phyloP scores from a whole-genome alignment of 2,113 vertebrate genomes.

The Melanerpes aurifrons region DNA sequence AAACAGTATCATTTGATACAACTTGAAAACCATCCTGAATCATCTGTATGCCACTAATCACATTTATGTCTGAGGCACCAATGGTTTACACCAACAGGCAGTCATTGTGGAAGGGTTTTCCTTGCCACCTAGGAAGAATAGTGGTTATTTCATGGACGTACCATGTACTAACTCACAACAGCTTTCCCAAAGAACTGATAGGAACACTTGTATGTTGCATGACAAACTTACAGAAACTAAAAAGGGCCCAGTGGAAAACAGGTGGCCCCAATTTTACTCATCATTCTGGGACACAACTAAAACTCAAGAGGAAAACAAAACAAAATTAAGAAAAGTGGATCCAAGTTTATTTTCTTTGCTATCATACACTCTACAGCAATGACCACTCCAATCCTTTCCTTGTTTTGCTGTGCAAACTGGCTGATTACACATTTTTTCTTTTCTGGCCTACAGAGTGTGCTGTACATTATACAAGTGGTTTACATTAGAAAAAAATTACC shows the following conservation, averaged over 20 bases:
- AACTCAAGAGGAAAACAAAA: slow-evolving; percentile 39
- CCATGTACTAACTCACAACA: slow-evolving; percentile 26
- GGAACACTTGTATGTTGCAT: neutral
- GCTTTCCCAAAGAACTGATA: slow-evolving; percentile 38
- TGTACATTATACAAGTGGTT: slow-evolving; percentile 37
- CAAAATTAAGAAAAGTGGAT: slow-evolving; percentile 28
- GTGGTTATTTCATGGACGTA: neutral
- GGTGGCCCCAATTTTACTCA: slow-evolving; percentile 44
- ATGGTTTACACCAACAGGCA: neutral
- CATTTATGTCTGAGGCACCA: neutral
- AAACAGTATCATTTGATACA: neutral
- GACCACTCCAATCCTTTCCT: neutral
- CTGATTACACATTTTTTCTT: neutral
- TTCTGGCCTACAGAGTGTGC: neutral
- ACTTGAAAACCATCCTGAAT: neutral
- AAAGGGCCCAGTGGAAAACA: slow-evolving; percentile 65
- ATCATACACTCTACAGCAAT: slow-evolving; percentile 2
- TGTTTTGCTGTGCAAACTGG: neutral
- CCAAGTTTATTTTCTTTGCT: slow-evolving; percentile 9
- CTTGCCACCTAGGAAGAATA: neutral
- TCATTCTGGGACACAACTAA: slow-evolving; percentile 30
- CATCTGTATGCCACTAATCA: neutral
- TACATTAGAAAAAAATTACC: slow-evolving; percentile 47
- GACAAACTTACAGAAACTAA: slow-evolving; percentile 15
- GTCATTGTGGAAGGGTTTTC: neutral